Base-by-base conservation (phyloP, 1,140 invertebrate genomes). In the Panulirus ornatus region DNA sequence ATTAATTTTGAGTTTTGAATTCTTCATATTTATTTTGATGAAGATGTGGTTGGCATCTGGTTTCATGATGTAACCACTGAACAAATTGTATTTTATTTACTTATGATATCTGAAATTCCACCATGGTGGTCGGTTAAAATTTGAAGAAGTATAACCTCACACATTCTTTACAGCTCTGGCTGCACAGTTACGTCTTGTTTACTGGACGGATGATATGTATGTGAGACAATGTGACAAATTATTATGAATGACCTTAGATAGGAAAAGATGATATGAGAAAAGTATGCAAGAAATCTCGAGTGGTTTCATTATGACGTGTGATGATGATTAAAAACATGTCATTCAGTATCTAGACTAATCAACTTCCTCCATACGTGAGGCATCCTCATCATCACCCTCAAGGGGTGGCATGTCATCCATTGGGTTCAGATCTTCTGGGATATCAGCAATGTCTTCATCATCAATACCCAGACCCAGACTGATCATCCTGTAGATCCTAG, bases 401-500 rank as follows among this genome's bases (percentile, higher is more conserved):
- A 98, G 93, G n/a, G 96, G 95, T 73, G 97, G 96, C 90, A 97
- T 95, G 75, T 96, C 96, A 34, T 94, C 94, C 16, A 94, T 94
- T 88, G 95, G 94, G 70, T 95, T 95, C 0, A 95, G 93, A 16
- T 91, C 92, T 86, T 96, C 97, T 34, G 93, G 96, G 96, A 98
- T 99, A 95, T 99, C 98, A 90, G 99, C 98, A 96, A 99, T 98
- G 94, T 99, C 98, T 98, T 99, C 98, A 92, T 99, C 98, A 92
- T 99, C 98, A 93, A 98, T 98, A 84, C 98, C 98, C 92, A 99
- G 95, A 94, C 98, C 98, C 30, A 99, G 95, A 94, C 99, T 99
- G 95, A 99, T 98, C 98, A 99, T 99, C 93, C 98, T 88, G 93
- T 95, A 94, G 86, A 95, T 96, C 88, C 95, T 93, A 87, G 93